A percentile compares a stretch with the other conserved stretches of the same genome.
phyloP scores from a whole-genome alignment of 2,888 invertebrate species.

The Tryphoninae sp. region DNA sequence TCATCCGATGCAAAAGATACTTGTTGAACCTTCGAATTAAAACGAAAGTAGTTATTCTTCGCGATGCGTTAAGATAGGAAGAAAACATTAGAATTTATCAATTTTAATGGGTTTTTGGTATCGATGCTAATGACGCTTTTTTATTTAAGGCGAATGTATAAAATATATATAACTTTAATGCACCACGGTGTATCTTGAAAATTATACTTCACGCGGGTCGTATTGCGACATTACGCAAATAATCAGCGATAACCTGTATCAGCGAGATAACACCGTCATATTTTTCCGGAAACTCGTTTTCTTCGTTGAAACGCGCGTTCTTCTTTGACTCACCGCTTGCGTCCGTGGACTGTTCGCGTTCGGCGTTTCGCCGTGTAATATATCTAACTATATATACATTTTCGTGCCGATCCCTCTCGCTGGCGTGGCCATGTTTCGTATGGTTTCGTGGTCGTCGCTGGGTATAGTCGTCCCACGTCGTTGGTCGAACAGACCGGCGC shows the following conservation, averaged over 20 bases:
- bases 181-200: background rate
- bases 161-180: too few relatives aligned
- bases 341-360: conserved; percentile 46
- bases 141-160: too few relatives aligned
- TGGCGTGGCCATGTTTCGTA: conserved; percentile 48
- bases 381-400: conserved; percentile 1
- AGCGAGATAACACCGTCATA: conserved; percentile 39
- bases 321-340: conserved; percentile 27
- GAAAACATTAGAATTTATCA: background rate
- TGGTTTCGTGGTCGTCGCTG: conserved; percentile 56
- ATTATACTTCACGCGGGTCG: background rate
- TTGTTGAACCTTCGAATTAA: background rate
- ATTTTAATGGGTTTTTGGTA: background rate
- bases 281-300: conserved; percentile 58
- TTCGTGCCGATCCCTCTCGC: conserved; percentile 37
- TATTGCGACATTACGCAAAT: conserved; percentile 42
- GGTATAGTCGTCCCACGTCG: conserved; percentile 46
- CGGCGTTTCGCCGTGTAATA: conserved; percentile 41
- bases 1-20: too few relatives aligned
- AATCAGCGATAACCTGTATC: conserved; percentile 44
- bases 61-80: background rate
- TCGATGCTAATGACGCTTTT: too few relatives aligned
- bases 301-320: conserved; percentile 40
- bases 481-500: conserved; percentile 36
- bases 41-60: background rate